phyloP scores from a whole-genome alignment of 2,113 vertebrate genomes.

The Pelobates fuscus region DNA sequence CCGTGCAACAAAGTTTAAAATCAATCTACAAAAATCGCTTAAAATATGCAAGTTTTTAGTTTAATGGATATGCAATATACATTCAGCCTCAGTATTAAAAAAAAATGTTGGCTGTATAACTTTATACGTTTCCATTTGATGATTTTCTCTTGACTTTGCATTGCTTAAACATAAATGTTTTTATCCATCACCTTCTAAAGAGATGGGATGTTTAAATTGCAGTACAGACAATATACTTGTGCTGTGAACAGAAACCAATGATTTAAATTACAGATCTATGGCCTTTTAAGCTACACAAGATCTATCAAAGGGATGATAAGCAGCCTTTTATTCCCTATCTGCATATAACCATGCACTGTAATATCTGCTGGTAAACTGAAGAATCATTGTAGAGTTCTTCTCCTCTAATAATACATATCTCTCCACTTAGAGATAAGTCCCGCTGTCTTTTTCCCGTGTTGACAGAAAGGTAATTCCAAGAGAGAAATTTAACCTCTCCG shows the following conservation, averaged over 20 bases:
- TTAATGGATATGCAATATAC: too few species aligned
- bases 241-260: constrained; percentile 57
- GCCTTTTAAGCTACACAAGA: constrained; percentile 57
- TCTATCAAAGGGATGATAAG: constrained; percentile 63
- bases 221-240: constrained; percentile 39
- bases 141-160: background rate
- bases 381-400: constrained; percentile 55
- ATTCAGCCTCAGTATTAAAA: too few species aligned
- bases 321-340: constrained; percentile 63
- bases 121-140: too few species aligned
- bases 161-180: constrained; percentile 20
- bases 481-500: background rate
- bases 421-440: constrained; percentile 61
- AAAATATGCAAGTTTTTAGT: too few species aligned
- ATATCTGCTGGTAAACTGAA: constrained; percentile 62
- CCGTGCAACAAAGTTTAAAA: too few species aligned
- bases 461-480: constrained; percentile 52
- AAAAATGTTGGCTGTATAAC: too few species aligned
- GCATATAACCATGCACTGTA: constrained; percentile 58
- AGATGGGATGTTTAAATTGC: constrained; percentile 24
- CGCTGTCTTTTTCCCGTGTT: constrained; percentile 49
- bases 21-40: too few species aligned
- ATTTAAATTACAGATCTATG: constrained; percentile 71
- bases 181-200: constrained; percentile 14
- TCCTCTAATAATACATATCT: constrained; percentile 62